Evolutionary conservation across 1,140 invertebrate genomes (phyloP), one percentile per base, ranked within the genome.

Genomic region (Laupala kohalensis): DNA sequence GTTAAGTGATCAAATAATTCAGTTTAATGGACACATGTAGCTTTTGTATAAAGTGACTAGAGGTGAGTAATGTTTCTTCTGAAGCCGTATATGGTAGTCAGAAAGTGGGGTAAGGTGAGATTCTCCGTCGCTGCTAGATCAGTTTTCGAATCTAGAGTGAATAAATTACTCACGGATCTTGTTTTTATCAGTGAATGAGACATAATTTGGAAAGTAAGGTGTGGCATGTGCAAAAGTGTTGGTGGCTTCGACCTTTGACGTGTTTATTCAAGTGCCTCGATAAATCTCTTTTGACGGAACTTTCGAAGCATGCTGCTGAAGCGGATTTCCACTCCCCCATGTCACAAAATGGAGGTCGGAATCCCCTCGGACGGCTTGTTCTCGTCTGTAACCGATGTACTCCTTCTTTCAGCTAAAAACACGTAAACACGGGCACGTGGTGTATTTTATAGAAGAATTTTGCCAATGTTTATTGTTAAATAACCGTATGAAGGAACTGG

Each of bases 311-410:
- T 81, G 80, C 81, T 80, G 79, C 71, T 27, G 37, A 77, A 81
- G 81, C 78, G 79, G 78, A 81, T 79, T 81, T 82, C 81, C 83
- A 82, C 83, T 84, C 83, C 82, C 82, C 82, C 81, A 80, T 81
- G 78, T 79, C 78, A 83, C 83, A 84, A 84, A 84, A 84, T 84
- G 83, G 83, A 81, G 81, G 83, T 80, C 82, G 77, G 69, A 70
- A 53, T 70, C 69, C 71, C 66, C 71, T 67, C 68, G 71, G 29
- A 67, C 53, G 65, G 37, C 29, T 70, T 70, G 29, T 30, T 70
- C 29, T 29, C 53, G 62, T 27, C 29, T 62, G 25, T 37, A 53
- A 62, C 24, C 69, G 62, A 25, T 70, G 0, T 53, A 53, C 37
- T 9, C 37, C 9, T 53, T 53, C 37, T 53, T 19, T 53, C 37